Base-by-base conservation (phyloP, 2,113 vertebrate species). In the human region DNA sequence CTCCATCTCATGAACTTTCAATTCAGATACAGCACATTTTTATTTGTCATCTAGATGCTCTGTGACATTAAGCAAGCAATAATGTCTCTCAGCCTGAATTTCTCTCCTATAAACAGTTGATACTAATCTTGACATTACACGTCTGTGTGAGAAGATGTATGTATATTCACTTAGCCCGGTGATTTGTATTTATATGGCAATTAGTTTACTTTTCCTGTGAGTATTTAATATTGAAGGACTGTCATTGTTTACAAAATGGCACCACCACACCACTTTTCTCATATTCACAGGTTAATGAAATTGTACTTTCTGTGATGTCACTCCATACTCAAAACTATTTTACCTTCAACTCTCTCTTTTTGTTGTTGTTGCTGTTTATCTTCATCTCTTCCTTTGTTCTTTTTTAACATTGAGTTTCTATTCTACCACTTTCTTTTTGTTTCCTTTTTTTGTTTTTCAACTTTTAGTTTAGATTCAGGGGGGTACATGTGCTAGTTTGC, bases 1-100 rank as follows among this genome's bases (percentile, higher is more conserved):
- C 2, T 38, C 5, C 11, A 9, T 1, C 68, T 0, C 3, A 18
- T 50, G 45, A 12, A 4, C 1, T n/a, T 66, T n/a, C 43, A 52
- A 6, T 3, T 43, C 16, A 25, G 48, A 32, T 40, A 2, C 48
- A 17, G 32, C 22, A 45, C 12, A 17, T 40, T 22, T 68, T 80
- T 91, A 43, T 91, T 79, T n/a, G 2, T 66, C 40, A 75, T 64
- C 64, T 61, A 52, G 70, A 50, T 35, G 9, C 16, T 84, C 30
- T 43, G 20, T 52, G 38, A 20, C 23, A 35, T 2, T 75, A 38
- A 6, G 14, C 6, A 8, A 35, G 6, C 10, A 48, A n/a, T 57
- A 90, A 23, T 3, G 45, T 52, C 30, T 40, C 43, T 66, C 10
- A 73, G 8, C 2, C 20, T 59, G 13, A 32, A 18, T 50, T 30